A percentile compares a stretch with the other conserved stretches of the same genome.
Evolutionary conservation across 2,888 invertebrate genomes (phyloP).

Genomic region (Caenorhabditis sp.): DNA sequence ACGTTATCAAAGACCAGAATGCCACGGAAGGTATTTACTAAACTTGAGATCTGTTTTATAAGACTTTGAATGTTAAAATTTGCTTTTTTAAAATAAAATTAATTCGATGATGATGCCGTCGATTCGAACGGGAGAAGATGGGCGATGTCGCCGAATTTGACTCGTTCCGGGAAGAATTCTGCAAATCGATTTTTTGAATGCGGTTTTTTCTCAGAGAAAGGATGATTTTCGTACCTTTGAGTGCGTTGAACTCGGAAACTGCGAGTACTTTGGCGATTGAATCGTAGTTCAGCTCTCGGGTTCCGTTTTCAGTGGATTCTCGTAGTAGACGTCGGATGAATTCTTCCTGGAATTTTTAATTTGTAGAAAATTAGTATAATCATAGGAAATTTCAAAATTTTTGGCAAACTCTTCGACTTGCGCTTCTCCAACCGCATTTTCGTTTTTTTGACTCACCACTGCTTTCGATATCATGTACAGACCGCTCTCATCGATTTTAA

Average conservation of each 20-base stretch:
- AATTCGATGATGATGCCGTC: not conserved
- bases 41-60: too few species aligned
- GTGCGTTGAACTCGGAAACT: constrained; percentile 35
- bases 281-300: constrained; percentile 39
- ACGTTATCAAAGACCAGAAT: too few species aligned
- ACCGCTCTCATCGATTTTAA: constrained; percentile 34
- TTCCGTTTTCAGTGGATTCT: constrained; percentile 7
- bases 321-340: constrained; percentile 33
- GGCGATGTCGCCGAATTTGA: constrained; percentile 16
- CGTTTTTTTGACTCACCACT: constrained; percentile 19
- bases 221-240: constrained; percentile 31
- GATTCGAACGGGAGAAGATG: not conserved
- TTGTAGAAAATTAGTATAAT: too few species aligned
- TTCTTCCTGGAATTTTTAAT: constrained; percentile 58
- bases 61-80: not conserved
- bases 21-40: too few species aligned
- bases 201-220: not conserved
- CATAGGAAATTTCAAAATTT: too few species aligned
- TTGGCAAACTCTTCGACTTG: not conserved
- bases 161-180: constrained; percentile 60
- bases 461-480: constrained; percentile 51
- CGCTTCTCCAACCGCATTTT: not conserved
- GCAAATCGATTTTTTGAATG: constrained; percentile 13
- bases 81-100: too few species aligned
- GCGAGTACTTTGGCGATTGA: constrained; percentile 32